These are phyloP conservation scores for Perca fluviatilis DNA, from an alignment of 2,113 vertebrate genomes.

Conservation along the genomic window DNA sequence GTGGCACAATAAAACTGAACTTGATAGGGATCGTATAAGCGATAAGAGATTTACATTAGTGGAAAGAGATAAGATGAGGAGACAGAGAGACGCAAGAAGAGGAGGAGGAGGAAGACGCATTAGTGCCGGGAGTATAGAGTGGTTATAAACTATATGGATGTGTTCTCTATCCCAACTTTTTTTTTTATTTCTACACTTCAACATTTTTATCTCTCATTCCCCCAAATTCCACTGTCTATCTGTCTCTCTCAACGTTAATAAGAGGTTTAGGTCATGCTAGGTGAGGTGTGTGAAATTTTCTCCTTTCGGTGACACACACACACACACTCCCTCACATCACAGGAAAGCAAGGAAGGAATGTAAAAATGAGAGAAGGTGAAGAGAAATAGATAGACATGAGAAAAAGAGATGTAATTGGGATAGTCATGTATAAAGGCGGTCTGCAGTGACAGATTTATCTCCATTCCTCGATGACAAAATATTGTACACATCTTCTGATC, in stretches of 20 bases:
- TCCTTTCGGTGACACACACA: constrained; percentile 26
- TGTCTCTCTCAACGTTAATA: constrained; percentile 29
- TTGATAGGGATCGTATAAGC: constrained; percentile 34
- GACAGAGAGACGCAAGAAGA: not conserved
- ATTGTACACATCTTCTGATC: not conserved
- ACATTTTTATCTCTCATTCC: constrained; percentile 1
- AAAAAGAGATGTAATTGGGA: constrained; percentile 17
- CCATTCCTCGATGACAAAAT: constrained; percentile 31
- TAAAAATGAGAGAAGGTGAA: constrained; percentile 13
- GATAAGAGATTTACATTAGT: constrained; percentile 33
- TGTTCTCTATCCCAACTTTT: constrained; percentile 9
- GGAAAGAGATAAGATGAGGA: constrained; percentile 15
- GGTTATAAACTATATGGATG: constrained; percentile 19
- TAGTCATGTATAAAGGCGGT: constrained; percentile 27
- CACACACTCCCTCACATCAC: constrained; percentile 15
- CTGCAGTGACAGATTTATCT: constrained; percentile 42
- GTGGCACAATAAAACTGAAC: not conserved
- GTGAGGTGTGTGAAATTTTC: constrained; percentile 63
- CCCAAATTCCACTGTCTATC: constrained; percentile 23
- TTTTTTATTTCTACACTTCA: not conserved
- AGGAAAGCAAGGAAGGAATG: constrained; percentile 28
- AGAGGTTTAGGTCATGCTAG: constrained; percentile 66
- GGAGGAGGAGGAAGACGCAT: not conserved
- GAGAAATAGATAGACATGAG: not conserved
- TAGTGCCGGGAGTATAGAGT: constrained; percentile 4